Base-by-base conservation (phyloP, 2,888 invertebrate species). In the Crioceris asparagi region DNA sequence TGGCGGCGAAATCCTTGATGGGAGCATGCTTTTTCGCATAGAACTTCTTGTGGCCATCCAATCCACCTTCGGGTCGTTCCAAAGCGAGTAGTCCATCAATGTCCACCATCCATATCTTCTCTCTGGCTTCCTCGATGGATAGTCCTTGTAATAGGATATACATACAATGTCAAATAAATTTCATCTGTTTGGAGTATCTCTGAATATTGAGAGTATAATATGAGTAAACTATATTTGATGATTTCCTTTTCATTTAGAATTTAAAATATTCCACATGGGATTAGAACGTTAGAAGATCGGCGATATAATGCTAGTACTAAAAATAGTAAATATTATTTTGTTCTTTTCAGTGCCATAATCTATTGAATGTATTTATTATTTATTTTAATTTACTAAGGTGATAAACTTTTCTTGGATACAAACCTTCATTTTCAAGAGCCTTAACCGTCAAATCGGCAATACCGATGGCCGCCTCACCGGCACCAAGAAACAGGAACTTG, bases 31-130 rank as follows among this genome's bases (percentile, higher is more conserved):
- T 79, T 59, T 87, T 86, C 29, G 83, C 83, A 53, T 82, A 87
- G 41, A 67, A 70, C 21, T 68, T 64, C 48, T 85, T 84, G 50
- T 83, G 82, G 4, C 75, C 77, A 0, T 78, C 77, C 1, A 83
- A 67, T 19, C 70, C 72, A 5, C 79, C 82, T 29, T 73, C 72
- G 2, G 69, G 68, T 1, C 82, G 70, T 1, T 71, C 68, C 47
- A 76, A 79, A 0, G 87, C 84, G 42, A 96, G 65, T 2, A 97
- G 69, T 2, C 98, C 98, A 52, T 87, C 82, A 17, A 92, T 81
- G 56, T 98, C 98, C 50, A 90, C 83, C 87, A 98, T 84, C 79
- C 83, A 97, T 45, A 99, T 92, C 50, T 80, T 81, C n/a, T 75
- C 74, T 23, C 81, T 71, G 0, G 97, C 97, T 52, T 92, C 85